phyloP scores from a whole-genome alignment of 1,140 invertebrate genomes.

The Brachionus rotundiformis region DNA sequence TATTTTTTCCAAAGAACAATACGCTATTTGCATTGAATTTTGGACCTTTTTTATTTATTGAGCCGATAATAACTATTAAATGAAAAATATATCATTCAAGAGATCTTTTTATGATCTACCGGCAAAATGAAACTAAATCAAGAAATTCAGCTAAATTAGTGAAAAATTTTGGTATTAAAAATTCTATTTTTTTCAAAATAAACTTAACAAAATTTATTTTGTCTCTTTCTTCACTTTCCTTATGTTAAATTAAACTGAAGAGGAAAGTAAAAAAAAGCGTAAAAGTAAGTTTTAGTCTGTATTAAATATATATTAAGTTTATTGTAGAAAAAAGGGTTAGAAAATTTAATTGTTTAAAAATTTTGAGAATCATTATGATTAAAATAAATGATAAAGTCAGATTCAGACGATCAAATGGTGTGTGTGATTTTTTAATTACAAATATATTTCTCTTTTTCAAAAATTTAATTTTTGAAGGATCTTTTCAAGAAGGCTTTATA shows the following conservation, averaged over 20 bases:
- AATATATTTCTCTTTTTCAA: neutral
- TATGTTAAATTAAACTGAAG: slow-evolving; percentile 1
- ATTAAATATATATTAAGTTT: neutral
- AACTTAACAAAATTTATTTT: slow-evolving; percentile 16
- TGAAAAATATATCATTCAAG: neutral
- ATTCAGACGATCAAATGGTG: neutral
- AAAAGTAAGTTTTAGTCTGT: neutral
- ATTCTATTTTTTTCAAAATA: neutral
- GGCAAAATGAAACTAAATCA: neutral
- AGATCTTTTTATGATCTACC: neutral
- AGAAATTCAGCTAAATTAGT: neutral
- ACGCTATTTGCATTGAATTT: slow-evolving; percentile 11
- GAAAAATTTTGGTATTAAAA: neutral
- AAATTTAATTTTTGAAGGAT: neutral
- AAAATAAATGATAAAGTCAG: slow-evolving; percentile 15
- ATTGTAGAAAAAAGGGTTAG: neutral
- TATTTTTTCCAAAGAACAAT: neutral
- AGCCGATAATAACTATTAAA: neutral
- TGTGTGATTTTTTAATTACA: neutral
- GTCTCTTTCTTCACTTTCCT: neutral
- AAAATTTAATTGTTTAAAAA: neutral
- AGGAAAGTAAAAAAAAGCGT: neutral
- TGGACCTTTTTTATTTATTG: neutral
- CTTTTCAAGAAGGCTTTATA: neutral
- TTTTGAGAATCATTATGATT: neutral